Percentiles rank a stretch among this genome's conserved stretches.
Evolutionary conservation across 2,888 invertebrate species (phyloP).

Genomic region (Cephus nigrinus): DNA sequence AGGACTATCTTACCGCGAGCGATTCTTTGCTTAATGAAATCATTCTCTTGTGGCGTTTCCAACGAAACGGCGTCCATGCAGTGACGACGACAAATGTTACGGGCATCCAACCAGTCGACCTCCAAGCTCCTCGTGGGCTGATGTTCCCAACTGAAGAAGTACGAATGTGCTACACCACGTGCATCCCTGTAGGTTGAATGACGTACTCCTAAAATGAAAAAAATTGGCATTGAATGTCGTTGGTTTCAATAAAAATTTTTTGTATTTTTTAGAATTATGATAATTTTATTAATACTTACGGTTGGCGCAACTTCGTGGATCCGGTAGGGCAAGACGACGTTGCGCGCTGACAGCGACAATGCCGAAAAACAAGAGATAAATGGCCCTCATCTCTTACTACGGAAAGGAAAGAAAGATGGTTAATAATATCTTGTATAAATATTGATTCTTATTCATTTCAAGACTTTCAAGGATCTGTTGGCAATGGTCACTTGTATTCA

Average conservation of each 20-base stretch:
- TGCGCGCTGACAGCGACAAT: slow-evolving; percentile 79
- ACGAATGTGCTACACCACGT: slow-evolving; percentile 87
- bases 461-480: neutral
- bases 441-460: neutral
- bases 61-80: slow-evolving; percentile 94
- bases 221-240: neutral
- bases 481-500: neutral
- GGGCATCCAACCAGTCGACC: slow-evolving; percentile 91
- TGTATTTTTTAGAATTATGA: neutral
- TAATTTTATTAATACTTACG: slow-evolving; percentile 72
- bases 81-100: slow-evolving; percentile 91
- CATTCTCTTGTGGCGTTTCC: slow-evolving; percentile 92
- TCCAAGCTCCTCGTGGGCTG: slow-evolving; percentile 83
- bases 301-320: slow-evolving; percentile 89
- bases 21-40: slow-evolving; percentile 88
- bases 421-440: neutral
- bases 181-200: slow-evolving; percentile 90
- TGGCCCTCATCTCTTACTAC: slow-evolving; percentile 45
- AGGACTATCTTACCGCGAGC: slow-evolving; percentile 75
- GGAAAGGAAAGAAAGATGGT: neutral
- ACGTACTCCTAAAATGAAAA: slow-evolving; percentile 76
- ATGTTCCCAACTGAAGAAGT: slow-evolving; percentile 95
- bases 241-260: neutral
- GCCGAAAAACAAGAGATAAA: slow-evolving; percentile 73
- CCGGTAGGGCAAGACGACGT: slow-evolving; percentile 86